Evolutionary conservation across 2,888 invertebrate species (phyloP).

Genomic region (Drepana falcataria): DNA sequence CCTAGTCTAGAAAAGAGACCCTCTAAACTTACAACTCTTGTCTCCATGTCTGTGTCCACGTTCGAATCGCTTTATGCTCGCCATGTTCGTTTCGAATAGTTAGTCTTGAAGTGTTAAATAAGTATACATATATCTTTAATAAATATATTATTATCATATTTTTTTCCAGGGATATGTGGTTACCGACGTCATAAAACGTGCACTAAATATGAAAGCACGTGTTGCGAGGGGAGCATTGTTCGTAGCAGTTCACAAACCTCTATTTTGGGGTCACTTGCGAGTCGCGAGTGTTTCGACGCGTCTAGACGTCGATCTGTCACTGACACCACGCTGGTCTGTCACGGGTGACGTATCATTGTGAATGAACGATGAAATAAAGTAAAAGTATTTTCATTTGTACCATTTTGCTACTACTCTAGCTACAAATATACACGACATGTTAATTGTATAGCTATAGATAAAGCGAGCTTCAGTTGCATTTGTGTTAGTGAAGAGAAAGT

Average conservation of each 20-base stretch:
- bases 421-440: too few relatives aligned
- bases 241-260: constrained; percentile 30
- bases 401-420: too few relatives aligned
- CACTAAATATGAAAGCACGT: constrained; percentile 63
- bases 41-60: too few relatives aligned
- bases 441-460: not conserved
- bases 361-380: not conserved
- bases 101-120: too few relatives aligned
- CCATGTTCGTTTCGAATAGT: too few relatives aligned
- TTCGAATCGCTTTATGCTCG: too few relatives aligned
- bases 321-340: not conserved
- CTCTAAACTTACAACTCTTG: too few relatives aligned
- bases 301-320: constrained; percentile 30
- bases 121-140: too few relatives aligned
- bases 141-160: too few relatives aligned
- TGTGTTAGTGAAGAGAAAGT: constrained; percentile 26
- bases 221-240: constrained; percentile 51
- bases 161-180: constrained; percentile 5
- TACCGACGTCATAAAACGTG: constrained; percentile 24
- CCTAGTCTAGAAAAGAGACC: too few relatives aligned
- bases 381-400: not conserved
- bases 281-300: constrained; percentile 13
- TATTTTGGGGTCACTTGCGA: constrained; percentile 57
- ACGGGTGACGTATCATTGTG: not conserved
- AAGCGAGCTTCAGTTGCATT: not conserved